A percentile compares a stretch with the other conserved stretches of the same genome.
Evolutionary conservation across 2,113 vertebrate species (phyloP).

Genomic region (Arizona elegans): DNA sequence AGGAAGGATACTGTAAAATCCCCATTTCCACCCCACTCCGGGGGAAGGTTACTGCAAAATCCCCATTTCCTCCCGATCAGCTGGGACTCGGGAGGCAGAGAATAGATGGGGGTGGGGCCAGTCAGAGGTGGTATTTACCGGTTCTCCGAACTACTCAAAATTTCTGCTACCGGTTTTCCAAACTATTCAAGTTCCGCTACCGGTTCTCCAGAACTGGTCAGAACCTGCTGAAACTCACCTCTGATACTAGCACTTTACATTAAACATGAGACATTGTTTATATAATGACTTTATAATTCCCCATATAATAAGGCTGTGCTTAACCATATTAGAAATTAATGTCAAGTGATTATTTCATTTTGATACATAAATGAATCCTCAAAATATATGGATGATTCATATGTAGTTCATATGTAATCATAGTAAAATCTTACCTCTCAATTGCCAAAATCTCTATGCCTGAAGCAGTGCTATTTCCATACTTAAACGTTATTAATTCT

Average conservation of each 20-base stretch:
- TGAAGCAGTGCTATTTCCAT: slow-evolving; percentile 88
- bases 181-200: no score
- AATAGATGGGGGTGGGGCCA: no score
- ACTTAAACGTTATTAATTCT: slow-evolving; percentile 98
- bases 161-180: no score
- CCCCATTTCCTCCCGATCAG: no score
- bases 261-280: not conserved
- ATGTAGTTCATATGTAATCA: not conserved
- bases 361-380: not conserved
- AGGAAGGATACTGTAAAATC: no score
- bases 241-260: not conserved
- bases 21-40: no score
- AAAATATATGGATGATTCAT: not conserved
- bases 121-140: no score
- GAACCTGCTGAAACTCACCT: no score
- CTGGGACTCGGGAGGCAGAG: no score
- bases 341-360: not conserved
- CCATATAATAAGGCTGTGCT: not conserved
- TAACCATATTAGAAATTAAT: not conserved
- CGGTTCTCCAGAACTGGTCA: no score
- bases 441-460: slow-evolving; percentile 93
- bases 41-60: no score
- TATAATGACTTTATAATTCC: not conserved
- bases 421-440: slow-evolving; percentile 81
- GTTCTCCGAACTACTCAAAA: no score